Base-by-base conservation (phyloP, 2,113 vertebrate genomes). In the Alectura lathami region DNA sequence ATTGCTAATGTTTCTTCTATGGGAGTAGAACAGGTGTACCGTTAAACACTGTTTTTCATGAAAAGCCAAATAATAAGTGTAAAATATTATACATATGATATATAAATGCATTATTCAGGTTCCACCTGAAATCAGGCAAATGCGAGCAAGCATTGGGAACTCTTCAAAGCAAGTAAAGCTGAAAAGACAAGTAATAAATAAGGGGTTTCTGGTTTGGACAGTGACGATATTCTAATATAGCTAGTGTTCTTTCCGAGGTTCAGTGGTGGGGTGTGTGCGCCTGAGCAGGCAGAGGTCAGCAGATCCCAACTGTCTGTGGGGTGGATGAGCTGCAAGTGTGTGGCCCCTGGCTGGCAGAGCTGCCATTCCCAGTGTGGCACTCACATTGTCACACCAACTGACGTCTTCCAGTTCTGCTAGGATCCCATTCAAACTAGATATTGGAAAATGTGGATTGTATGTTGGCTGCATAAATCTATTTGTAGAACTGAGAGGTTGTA, bases 1-100 rank as follows among this genome's bases (percentile, higher is more conserved):
- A 96, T 95, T 92, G 89, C 91, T 91, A 48, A 73, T 68, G 7
- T 13, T 94, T 92, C 93, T 84, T 80, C 30, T 47, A 7, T 42
- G 13, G 64, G 47, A 79, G 17, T 16, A 53, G 24, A 69, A 68
- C 60, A 54, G 24, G 50, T 45, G 8, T 23, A 17, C 36, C 38
- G 64, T 24, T 63, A 60, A 59, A 43, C 62, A 36, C 11, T 42
- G 26, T 40, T 67, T 67, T 68, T 68, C 45, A 43, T 68, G n/a
- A 21, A 42, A 79, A 16, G n/a, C 66, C 21, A 42, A 14, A 6
- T 16, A 69, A 70, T 53, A 50, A 48, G 11, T 62, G 38, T 45
- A 54, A 92, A 93, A 91, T 70, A 21, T n/a, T 66, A 36, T 66
- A 89, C 89, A 66, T 74, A n/a, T 23, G 30, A 34, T 48, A 42